Conservation (phyloP, 2,888 invertebrate species). For the Dynastes maya region DNA sequence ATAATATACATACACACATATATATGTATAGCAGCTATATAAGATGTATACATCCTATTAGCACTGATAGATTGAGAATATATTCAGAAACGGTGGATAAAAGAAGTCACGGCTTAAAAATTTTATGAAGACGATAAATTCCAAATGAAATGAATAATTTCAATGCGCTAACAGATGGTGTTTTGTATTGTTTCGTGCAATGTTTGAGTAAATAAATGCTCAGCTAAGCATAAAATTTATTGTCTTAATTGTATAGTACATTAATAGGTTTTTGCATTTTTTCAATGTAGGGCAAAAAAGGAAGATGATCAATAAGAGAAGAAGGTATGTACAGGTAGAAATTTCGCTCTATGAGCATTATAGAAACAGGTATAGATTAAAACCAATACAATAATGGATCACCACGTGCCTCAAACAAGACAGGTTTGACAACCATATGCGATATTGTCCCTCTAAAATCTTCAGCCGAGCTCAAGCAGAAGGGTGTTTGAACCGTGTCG, state of each 20-base stretch:
- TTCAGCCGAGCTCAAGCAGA: neutral
- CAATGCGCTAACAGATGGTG: neutral
- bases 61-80: constrained; percentile 4
- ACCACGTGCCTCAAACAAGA: constrained; percentile 64
- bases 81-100: neutral
- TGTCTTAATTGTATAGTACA: no score
- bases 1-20: constrained; percentile 4
- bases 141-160: no score
- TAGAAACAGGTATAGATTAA: constrained; percentile 1
- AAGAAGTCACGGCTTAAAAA: no score
- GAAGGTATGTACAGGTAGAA: no score
- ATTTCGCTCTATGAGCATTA: neutral
- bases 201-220: neutral
- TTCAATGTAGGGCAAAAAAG: no score
- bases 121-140: neutral
- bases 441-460: constrained; percentile 52
- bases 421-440: constrained; percentile 68
- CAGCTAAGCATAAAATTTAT: neutral
- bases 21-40: neutral
- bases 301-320: no score
- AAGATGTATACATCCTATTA: constrained; percentile 10
- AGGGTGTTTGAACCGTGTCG: constrained; percentile 4
- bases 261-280: no score
- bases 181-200: neutral
- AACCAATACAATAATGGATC: constrained; percentile 27